Evolutionary conservation across 2,888 invertebrate genomes (phyloP).

Genomic region (Coleophora deauratella): DNA sequence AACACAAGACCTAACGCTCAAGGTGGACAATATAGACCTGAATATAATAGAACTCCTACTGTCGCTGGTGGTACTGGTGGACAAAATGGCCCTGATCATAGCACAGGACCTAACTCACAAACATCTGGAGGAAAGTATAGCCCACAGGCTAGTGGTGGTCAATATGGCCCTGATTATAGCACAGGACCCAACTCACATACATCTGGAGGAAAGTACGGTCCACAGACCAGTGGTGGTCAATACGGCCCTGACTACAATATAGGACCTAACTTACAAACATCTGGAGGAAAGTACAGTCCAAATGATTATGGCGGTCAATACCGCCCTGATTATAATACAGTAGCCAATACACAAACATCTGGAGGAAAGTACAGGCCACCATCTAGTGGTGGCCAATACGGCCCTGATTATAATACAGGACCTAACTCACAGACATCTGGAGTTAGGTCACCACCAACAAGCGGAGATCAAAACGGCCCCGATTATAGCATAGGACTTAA

Average conservation of each 20-base stretch:
- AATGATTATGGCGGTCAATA: too few relatives aligned
- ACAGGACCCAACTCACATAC: too few relatives aligned
- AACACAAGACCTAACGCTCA: not conserved
- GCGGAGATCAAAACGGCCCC: too few relatives aligned
- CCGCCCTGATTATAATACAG: too few relatives aligned
- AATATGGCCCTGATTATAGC: too few relatives aligned
- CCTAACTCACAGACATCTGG: conserved; percentile 2
- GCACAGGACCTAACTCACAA: not conserved
- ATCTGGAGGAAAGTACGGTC: not conserved
- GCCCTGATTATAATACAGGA: conserved; percentile 8
- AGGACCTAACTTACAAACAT: conserved; percentile 4
- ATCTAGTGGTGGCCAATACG: too few relatives aligned
- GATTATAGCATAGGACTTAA: not conserved
- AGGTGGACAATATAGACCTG: conserved; percentile 2
- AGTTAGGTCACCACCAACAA: too few relatives aligned
- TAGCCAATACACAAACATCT: too few relatives aligned
- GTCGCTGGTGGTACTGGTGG: too few relatives aligned
- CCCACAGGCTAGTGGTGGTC: too few relatives aligned
- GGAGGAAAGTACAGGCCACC: too few relatives aligned
- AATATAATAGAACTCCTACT: too few relatives aligned
- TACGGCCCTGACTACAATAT: conserved; percentile 5
- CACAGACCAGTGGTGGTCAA: conserved; percentile 9
- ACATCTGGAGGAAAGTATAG: conserved; percentile 5
- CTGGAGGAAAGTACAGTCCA: not conserved
- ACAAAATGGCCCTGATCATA: not conserved